Base-by-base conservation (phyloP, 2,888 invertebrate species). In the Drosophila leonis region DNA sequence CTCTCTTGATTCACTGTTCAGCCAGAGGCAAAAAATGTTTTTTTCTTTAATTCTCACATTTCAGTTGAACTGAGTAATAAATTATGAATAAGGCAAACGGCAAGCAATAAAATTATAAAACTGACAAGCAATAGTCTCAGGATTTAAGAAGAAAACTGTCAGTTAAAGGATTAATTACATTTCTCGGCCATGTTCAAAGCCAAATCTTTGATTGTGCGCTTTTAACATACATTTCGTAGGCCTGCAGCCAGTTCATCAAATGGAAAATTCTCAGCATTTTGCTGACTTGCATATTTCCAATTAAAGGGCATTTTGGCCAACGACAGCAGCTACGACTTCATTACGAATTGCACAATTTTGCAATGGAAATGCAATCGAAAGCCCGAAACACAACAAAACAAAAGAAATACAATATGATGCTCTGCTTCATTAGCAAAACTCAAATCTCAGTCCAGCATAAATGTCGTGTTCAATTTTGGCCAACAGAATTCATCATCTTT, bases 381-480 rank as follows among this genome's bases (percentile, higher is more conserved):
- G 9, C 24, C 39, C 31, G 31, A 49, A 44, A 27, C 52, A 8
- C 27, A 29, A 20, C 42, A 44, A 64, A 60, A 44, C 48, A 73
- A 73, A 69, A 46, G 63, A 54, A 63, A 68, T 67, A 56, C 52
- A 77, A 84, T 77, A 44, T 51, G 41, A 70, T 61, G 29, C 66
- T 68, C 18, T n/a, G 65, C 52, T 76, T 83, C 80, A 86, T 83
- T 86, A 83, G 44, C 48, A 86, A 68, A 75, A 42, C 59, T 29
- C 63, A 68, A 24, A 33, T 35, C 35, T 27, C 56, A 55, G 54
- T 42, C 39, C 67, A 35, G 64, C 59, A 49, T 44, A 72, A 75
- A 72, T 81, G 88, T 81, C 88, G 73, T 84, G 83, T 79, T 69
- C 79, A 81, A 84, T 84, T 81, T 69, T 49, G 48, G 52, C 48